Evolutionary conservation across 92 coral and sea anemone species (phyloP), one percentile per base, ranked within the genome.

Genomic region (Porites evermanni): DNA sequence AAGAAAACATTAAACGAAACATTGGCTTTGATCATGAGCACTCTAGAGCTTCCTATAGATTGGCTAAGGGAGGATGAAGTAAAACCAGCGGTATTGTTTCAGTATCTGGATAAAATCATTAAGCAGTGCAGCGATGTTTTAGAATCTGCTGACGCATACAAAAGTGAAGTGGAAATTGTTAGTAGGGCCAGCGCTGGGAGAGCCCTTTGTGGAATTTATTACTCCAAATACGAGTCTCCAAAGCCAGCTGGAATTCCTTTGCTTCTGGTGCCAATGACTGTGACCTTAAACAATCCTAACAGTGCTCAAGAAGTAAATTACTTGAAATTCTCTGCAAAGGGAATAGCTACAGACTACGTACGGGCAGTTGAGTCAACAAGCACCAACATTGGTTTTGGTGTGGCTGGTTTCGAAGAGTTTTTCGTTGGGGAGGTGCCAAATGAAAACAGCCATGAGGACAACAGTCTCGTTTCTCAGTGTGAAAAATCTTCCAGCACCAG

Each of bases 161-260:
- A 88, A 8, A 88, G 61, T 56, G 63, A 64, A 44, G 70, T 74
- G 67, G 91, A 88, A 69, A 80, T 88, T 7, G 79, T 88, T 12
- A 54, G 67, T 17, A 81, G 54, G 23, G 87, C 87, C 32, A 88
- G 91, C 58, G 82, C 76, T 2, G 91, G 87, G 7, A 78, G 81
- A 32, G 91, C 87, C 14, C 56, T 88, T 9, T 81, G 87, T 75
- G 91, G 91, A 9, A 81, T 88, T 64, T 88, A 65, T 72, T 61
- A 65, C 18, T 88, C 91, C 47, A 69, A 88, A 19, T 88, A 88
- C 51, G 63, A 61, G 38, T 47, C 63, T 12, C 83, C 87, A 12
- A 60, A 18, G 20, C 20, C 83, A 50, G 91, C 87, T 2, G 83
- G 68, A 18, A 23, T 32, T 38, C 83, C 83, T 19, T 63, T 88